These are phyloP conservation scores for Aporrectodea caliginosa DNA, from an alignment of 1,140 invertebrate species.

Conservation along the genomic window DNA sequence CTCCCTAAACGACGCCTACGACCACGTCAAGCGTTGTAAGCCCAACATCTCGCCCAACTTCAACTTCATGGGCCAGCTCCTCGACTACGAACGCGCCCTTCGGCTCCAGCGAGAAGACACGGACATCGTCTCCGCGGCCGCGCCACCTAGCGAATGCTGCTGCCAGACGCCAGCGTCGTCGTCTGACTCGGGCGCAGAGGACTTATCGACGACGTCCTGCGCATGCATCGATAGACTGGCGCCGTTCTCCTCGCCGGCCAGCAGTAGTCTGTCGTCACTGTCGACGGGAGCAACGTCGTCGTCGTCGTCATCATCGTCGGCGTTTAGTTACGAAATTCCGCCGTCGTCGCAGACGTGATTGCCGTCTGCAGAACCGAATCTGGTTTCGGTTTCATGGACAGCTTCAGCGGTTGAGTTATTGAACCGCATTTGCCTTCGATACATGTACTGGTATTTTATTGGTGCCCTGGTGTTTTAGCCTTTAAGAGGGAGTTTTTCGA, in stretches of 20 bases:
- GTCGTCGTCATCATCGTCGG: not conserved
- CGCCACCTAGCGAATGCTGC: not conserved
- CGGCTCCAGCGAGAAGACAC: not conserved
- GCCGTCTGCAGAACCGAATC: no score
- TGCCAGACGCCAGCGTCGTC: not conserved
- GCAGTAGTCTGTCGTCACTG: not conserved
- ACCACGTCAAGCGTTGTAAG: constrained; percentile 82
- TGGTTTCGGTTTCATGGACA: no score
- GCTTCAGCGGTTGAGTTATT: no score
- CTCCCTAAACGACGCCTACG: constrained; percentile 87
- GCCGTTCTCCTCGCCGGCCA: not conserved
- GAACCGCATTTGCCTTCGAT: no score
- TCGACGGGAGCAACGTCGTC: not conserved
- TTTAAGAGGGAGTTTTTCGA: no score
- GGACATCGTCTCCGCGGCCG: not conserved
- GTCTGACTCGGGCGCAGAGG: not conserved
- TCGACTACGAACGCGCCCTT: constrained; percentile 66
- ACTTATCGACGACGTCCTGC: not conserved
- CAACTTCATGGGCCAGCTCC: constrained; percentile 94
- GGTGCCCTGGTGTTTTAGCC: no score
- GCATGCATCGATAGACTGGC: not conserved
- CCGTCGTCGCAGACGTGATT: not conserved
- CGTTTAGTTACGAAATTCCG: not conserved
- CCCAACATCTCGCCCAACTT: constrained; percentile 94
- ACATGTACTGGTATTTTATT: no score